A percentile compares a stretch with the other conserved stretches of the same genome.
Conservation (phyloP, 1,140 invertebrate species). For the Drosophila subobscura region DNA sequence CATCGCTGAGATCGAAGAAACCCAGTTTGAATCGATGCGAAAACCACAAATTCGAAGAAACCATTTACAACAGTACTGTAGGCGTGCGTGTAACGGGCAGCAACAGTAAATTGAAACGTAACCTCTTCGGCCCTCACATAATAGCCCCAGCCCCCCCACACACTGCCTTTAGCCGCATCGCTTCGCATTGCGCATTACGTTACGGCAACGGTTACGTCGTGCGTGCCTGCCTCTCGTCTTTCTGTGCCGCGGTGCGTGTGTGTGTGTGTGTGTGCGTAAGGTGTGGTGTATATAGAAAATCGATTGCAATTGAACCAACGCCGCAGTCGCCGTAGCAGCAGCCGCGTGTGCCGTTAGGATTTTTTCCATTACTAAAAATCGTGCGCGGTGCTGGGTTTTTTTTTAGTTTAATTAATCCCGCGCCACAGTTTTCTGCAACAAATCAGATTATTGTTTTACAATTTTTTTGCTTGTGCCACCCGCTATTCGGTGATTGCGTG, state of each 20-base stretch:
- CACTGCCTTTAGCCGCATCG: neutral
- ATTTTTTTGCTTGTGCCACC: slow-evolving; percentile 19
- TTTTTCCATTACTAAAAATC: slow-evolving; percentile 15
- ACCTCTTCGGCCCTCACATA: slow-evolving; percentile 3
- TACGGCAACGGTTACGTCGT: slow-evolving; percentile 38
- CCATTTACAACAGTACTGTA: no score
- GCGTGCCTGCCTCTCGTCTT: slow-evolving; percentile 11
- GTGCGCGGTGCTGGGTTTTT: slow-evolving; percentile 22
- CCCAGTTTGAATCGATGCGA: no score
- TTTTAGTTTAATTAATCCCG: slow-evolving; percentile 32
- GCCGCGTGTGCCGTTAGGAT: slow-evolving; percentile 54
- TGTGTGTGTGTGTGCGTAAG: slow-evolving; percentile 52
- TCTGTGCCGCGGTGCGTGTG: slow-evolving; percentile 7
- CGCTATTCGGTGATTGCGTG: neutral
- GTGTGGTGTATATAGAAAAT: slow-evolving; percentile 79
- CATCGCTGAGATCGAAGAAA: no score
- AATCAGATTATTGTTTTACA: neutral
- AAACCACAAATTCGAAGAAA: no score
- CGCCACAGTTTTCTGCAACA: slow-evolving; percentile 13
- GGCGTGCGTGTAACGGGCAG: no score
- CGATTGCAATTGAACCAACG: slow-evolving; percentile 66
- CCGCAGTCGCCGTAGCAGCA: slow-evolving; percentile 24
- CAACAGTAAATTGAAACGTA: neutral
- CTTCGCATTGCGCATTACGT: slow-evolving; percentile 43
- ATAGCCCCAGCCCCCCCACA: no score